Evolutionary conservation across 1,140 invertebrate species (phyloP), one percentile per base, ranked within the genome.

Genomic region (Onthophagus taurus): DNA sequence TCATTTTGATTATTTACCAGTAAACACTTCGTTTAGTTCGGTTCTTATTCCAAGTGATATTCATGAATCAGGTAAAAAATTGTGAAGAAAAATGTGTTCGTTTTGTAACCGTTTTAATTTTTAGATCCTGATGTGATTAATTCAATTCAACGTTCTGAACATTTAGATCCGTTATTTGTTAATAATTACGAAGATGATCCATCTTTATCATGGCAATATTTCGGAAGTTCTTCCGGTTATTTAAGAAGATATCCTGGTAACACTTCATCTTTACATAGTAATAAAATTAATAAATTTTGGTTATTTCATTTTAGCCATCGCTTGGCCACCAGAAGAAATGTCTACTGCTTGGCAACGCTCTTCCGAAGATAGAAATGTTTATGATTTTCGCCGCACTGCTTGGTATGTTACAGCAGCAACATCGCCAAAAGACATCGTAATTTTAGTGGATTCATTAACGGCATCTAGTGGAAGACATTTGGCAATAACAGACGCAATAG

Each of bases 361-460:
- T 8, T 66, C 71, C 50, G 72, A 73, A 47, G 70, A 74, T 9
- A 73, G 83, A 21, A 81, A 87, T 46, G 75, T 92, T 41, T 87
- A 91, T 66, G 90, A 95, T 64, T 91, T 89, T 58, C 77, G 90
- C 3, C 78, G 85, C 11, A 78, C 85, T 6, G 77, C 85, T 39
- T 95, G 90, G 90, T 99, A 97, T 64, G 85, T 98, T 4, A 82
- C 91, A 51, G 93, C 91, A 0, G 92, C 95, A 2, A 94, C 92
- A 0, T 94, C 89, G 44, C 89, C 95, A 0, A 99, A 98, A 66
- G 95, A 99, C 65, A 72, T 99, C 39, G 72, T 94, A 35, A 94
- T 99, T 48, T 69, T 99, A 13, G 63, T 99, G 7, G 96, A 99
- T 59, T 77, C 75, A 14, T 84, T 85, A 8, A 89, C 89, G 17